A percentile compares a stretch with the other conserved stretches of the same genome.
These are phyloP conservation scores for Polydrusus pterygomalis DNA, from an alignment of 2,888 invertebrate genomes.

Conservation along the genomic window DNA sequence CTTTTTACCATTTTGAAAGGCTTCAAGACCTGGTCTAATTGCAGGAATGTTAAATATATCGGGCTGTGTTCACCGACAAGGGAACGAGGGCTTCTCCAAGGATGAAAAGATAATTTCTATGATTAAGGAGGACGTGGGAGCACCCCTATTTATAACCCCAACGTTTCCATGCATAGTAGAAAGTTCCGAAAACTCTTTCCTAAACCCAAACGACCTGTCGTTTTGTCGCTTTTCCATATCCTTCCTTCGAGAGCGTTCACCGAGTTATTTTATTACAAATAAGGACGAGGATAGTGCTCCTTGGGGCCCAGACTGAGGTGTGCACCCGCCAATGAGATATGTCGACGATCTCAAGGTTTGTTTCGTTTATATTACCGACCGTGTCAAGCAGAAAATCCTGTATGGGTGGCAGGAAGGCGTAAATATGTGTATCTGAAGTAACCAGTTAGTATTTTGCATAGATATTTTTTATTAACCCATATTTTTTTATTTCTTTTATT, in stretches of 20 bases:
- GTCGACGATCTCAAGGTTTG: conserved; percentile 55
- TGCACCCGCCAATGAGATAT: conserved; percentile 71
- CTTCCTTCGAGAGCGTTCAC: conserved; percentile 71
- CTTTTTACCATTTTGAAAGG: no score
- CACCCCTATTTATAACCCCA: background rate
- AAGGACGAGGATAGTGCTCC: conserved; percentile 72
- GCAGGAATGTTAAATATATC: no score
- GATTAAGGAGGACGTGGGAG: no score
- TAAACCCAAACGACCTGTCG: conserved; percentile 50
- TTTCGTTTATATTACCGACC: conserved; percentile 52
- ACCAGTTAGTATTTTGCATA: background rate
- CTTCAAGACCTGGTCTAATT: no score
- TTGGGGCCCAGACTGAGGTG: conserved; percentile 66
- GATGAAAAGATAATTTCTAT: no score
- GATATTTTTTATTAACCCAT: no score
- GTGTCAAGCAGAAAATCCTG: conserved; percentile 26
- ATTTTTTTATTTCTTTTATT: no score
- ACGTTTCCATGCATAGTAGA: background rate
- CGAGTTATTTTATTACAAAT: conserved; percentile 73
- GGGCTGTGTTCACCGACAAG: no score
- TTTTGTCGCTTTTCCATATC: conserved; percentile 54
- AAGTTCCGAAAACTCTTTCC: conserved; percentile 40
- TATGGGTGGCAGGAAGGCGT: conserved; percentile 30
- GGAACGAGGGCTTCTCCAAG: no score
- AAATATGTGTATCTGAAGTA: conserved; percentile 21